A percentile compares a stretch with the other conserved stretches of the same genome.
phyloP scores from a whole-genome alignment of 2,113 vertebrate genomes.

The Daboia siamensis region DNA sequence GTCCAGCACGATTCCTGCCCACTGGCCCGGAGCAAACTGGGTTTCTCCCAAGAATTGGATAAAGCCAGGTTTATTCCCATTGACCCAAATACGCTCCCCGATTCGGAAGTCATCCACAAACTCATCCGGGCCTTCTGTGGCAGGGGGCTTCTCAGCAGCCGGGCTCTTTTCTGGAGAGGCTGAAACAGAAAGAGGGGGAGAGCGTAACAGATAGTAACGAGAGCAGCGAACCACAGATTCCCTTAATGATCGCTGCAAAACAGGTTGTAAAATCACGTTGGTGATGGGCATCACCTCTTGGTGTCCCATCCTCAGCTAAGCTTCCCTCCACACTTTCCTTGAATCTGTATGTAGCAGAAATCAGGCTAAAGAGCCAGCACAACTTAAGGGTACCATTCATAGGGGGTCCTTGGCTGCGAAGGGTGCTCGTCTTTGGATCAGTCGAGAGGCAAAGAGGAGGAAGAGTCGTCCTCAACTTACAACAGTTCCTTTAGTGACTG shows the following conservation, averaged over 20 bases:
- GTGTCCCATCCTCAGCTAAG: neutral
- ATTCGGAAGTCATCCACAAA: conserved; percentile 85
- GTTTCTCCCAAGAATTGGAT: conserved; percentile 96
- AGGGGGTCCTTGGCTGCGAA: neutral
- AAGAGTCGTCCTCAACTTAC: neutral
- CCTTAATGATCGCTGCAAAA: too few species aligned
- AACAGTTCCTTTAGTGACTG: too few species aligned
- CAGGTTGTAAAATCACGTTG: too few species aligned
- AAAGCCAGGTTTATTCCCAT: conserved; percentile 91
- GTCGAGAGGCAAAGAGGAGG: neutral
- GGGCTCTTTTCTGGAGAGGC: conserved; percentile 69
- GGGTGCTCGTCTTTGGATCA: neutral
- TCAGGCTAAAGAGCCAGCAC: too few species aligned
- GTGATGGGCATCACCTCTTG: neutral
- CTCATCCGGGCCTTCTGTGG: conserved; percentile 70
- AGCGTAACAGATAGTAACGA: neutral
- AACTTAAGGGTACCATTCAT: neutral
- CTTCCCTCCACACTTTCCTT: neutral
- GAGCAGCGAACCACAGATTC: neutral
- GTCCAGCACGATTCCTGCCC: conserved; percentile 95
- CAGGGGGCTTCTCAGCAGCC: conserved; percentile 68
- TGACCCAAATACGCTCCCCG: conserved; percentile 97
- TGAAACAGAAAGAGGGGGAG: conserved; percentile 33
- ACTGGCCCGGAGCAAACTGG: conserved; percentile 95
- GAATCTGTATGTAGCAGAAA: neutral